Evolutionary conservation across 1,140 invertebrate genomes (phyloP).

Genomic region (Ostrea denselamellosa): DNA sequence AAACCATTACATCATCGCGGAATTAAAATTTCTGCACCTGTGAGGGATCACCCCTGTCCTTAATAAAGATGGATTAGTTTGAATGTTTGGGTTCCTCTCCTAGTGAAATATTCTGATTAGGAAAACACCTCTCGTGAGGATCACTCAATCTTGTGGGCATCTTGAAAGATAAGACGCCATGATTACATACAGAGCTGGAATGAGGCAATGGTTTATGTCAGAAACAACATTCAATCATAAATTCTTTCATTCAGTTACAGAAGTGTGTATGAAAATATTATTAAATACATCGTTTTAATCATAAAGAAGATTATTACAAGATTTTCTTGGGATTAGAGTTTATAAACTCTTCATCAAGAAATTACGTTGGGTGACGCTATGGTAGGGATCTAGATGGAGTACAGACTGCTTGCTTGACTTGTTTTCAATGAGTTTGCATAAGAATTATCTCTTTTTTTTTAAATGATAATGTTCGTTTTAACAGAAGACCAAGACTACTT

Average conservation of each 20-base stretch:
- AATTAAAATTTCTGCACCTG: slow-evolving; percentile 21
- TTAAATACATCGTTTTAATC: slow-evolving; percentile 1
- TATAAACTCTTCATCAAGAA: not conserved
- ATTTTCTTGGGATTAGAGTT: slow-evolving; percentile 7
- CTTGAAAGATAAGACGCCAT: slow-evolving; percentile 11
- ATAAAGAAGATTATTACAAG: not conserved
- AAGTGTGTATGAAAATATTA: not conserved
- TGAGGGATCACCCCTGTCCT: not conserved
- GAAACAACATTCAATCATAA: not conserved
- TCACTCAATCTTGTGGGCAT: slow-evolving; percentile 17
- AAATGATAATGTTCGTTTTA: slow-evolving; percentile 27
- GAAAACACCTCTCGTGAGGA: slow-evolving; percentile 25
- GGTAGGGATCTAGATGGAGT: not conserved
- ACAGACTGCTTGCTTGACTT: not conserved
- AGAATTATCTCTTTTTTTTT: not conserved
- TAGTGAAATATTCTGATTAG: slow-evolving; percentile 16
- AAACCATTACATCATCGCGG: slow-evolving; percentile 8
- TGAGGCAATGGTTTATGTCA: slow-evolving; percentile 28
- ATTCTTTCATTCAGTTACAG: not conserved
- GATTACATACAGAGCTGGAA: not conserved
- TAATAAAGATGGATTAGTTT: slow-evolving; percentile 9
- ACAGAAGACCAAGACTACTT: slow-evolving; percentile 64
- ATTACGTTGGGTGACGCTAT: not conserved
- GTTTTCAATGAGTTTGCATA: not conserved
- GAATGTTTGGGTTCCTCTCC: slow-evolving; percentile 11